These are phyloP conservation scores for Nixonia krombeini DNA, from an alignment of 1,140 invertebrate species.

Conservation along the genomic window DNA sequence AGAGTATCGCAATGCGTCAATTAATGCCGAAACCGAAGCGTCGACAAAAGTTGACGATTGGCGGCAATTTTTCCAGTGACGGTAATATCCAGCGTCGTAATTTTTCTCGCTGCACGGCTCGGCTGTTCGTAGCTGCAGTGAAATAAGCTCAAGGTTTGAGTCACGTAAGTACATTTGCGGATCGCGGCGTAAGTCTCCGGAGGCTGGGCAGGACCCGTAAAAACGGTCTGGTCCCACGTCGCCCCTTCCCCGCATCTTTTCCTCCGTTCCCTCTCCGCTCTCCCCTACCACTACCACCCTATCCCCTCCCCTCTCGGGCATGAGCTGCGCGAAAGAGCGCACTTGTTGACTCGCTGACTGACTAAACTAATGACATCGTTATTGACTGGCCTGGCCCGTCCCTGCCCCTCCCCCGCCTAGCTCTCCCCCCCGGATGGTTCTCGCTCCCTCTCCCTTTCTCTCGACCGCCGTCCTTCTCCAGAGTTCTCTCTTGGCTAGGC, in stretches of 20 bases:
- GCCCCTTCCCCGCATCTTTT: background rate
- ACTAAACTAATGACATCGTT: slow-evolving; percentile 69
- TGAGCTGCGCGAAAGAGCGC: slow-evolving; percentile 47
- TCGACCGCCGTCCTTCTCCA: background rate
- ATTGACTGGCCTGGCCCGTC: slow-evolving; percentile 61
- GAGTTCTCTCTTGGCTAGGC: background rate
- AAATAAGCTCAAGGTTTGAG: slow-evolving; percentile 4
- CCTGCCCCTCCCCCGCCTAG: slow-evolving; percentile 13
- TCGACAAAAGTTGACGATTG: too few relatives aligned
- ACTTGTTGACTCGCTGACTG: slow-evolving; percentile 67
- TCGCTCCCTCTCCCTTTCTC: background rate
- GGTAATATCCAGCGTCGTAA: too few relatives aligned
- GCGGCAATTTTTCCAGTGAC: background rate
- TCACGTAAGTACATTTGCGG: background rate
- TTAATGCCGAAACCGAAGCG: too few relatives aligned
- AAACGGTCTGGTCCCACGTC: background rate
- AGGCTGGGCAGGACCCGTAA: background rate
- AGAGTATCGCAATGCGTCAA: too few relatives aligned
- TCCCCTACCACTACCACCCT: background rate
- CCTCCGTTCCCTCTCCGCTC: slow-evolving; percentile 2
- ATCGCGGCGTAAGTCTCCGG: too few relatives aligned
- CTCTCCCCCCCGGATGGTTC: background rate
- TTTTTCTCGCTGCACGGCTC: too few relatives aligned
- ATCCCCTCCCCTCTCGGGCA: slow-evolving; percentile 9
- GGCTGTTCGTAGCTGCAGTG: too few relatives aligned